These are phyloP conservation scores for Eristalis intricaria DNA, from an alignment of 2,888 invertebrate genomes.

Conservation along the genomic window DNA sequence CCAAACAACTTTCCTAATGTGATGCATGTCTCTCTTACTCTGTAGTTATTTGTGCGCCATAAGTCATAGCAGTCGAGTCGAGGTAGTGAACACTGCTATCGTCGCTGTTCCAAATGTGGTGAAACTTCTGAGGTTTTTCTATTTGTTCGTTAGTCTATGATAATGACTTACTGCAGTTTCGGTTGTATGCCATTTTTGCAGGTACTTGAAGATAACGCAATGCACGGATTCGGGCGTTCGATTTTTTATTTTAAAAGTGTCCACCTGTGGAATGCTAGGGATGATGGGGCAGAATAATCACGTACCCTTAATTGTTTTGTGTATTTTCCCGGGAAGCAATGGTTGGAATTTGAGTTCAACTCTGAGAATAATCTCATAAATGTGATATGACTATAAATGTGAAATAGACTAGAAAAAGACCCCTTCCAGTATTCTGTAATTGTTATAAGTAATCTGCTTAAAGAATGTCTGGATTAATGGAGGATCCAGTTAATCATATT, in stretches of 20 bases:
- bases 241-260: constrained; percentile 15
- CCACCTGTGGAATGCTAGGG: background rate
- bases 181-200: constrained; percentile 19
- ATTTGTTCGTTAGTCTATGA: constrained; percentile 1
- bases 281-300: background rate
- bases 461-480: too few relatives aligned
- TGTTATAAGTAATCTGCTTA: too few relatives aligned
- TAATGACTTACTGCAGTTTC: constrained; percentile 13
- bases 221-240: constrained; percentile 17
- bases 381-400: too few relatives aligned
- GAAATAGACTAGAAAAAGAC: too few relatives aligned
- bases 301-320: constrained; percentile 16
- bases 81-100: background rate
- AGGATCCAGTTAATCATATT: too few relatives aligned
- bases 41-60: background rate
- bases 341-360: background rate
- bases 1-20: constrained; percentile 35
- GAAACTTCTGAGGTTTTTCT: constrained; percentile 2
- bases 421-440: too few relatives aligned
- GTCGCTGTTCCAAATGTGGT: constrained; percentile 6
- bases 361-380: too few relatives aligned
- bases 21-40: background rate
- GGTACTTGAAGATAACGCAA: constrained; percentile 38
- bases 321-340: background rate
- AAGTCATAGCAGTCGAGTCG: constrained; percentile 13